Evolutionary conservation across 2,113 vertebrate species (phyloP), one percentile per base, ranked within the genome.

Genomic region (Macaca nemestrina): DNA sequence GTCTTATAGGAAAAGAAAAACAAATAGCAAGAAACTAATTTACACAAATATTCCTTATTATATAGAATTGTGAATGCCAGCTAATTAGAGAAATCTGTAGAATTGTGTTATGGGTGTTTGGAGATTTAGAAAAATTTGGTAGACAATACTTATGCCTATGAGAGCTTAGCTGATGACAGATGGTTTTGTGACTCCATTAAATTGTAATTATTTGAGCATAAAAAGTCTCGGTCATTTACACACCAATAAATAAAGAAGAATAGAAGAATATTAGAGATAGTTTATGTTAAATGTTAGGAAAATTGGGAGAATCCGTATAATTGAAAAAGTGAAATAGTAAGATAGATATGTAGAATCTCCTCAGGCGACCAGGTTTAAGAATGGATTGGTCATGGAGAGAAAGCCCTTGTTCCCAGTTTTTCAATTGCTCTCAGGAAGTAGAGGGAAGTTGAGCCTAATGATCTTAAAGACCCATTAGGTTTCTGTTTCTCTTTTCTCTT

Each of bases 401-500:
- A 93, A 81, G 20, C 9, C 17, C 5, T 92, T 70, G 0, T 55
- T 76, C 35, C 23, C 12, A 6, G 55, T 86, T 82, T 73, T 79
- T 70, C n/a, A 72, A 2, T 83, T 88, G 43, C 18, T 95, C 57
- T 87, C 40, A 73, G 45, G 57, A 84, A 70, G 35, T 18, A 68
- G n/a, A 6, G 30, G 45, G 52, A 83, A 23, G 12, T 90, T 92
- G 55, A 93, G 45, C 3, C 30, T 79, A 81, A 78, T 52, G 80
- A 82, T 55, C 18, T 72, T 61, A 72, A 92, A 95, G 22, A 82
- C 10, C 10, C 18, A 75, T 23, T n/a, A 61, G 16, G 6, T 92
- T 84, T n/a, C 59, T 92, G 16, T 93, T 89, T 95, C 87, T 80
- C 22, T 92, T 57, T 83, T 73, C 48, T 94, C 8, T 90, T 75